Conservation (phyloP, 2,113 vertebrate genomes). For the Rhinolophus sinicus region DNA sequence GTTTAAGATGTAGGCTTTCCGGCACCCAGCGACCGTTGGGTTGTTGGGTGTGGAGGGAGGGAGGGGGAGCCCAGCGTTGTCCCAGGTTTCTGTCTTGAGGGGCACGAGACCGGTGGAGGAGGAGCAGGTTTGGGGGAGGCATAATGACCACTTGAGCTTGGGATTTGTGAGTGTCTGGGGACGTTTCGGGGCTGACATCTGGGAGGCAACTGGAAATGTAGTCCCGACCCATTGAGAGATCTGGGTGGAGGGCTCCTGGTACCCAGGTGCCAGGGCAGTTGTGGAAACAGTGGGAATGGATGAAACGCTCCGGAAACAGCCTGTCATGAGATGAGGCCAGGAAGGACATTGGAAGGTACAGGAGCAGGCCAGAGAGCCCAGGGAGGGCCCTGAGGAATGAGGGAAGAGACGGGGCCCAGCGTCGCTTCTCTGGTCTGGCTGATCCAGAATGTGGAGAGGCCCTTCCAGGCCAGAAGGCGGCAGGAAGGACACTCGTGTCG, state of each 20-base stretch:
- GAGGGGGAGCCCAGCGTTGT: not conserved
- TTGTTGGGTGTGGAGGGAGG: not conserved
- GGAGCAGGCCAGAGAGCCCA: not conserved
- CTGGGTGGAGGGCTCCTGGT: too few species aligned
- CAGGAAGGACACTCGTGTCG: not conserved
- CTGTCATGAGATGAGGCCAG: not conserved
- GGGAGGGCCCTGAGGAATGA: not conserved
- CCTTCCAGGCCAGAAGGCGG: not conserved
- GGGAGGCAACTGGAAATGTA: not conserved
- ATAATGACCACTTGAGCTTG: not conserved
- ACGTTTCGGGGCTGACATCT: not conserved
- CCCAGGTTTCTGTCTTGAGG: not conserved
- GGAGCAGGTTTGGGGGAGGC: too few species aligned
- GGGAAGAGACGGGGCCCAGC: fast-evolving
- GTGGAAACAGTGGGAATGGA: not conserved
- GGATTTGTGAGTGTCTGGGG: not conserved
- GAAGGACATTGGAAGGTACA: not conserved
- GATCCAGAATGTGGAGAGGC: not conserved
- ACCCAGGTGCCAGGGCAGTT: fast-evolving
- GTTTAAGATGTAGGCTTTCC: not conserved
- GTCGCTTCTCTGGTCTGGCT: not conserved
- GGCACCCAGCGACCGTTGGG: not conserved
- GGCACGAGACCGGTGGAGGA: not conserved
- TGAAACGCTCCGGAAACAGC: not conserved
- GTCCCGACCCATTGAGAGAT: not conserved